Percentiles rank a stretch among this genome's conserved stretches.
Evolutionary conservation across 2,797 vertebrate genomes (phyloP).

Genomic region (Malacoctenus gilli): DNA sequence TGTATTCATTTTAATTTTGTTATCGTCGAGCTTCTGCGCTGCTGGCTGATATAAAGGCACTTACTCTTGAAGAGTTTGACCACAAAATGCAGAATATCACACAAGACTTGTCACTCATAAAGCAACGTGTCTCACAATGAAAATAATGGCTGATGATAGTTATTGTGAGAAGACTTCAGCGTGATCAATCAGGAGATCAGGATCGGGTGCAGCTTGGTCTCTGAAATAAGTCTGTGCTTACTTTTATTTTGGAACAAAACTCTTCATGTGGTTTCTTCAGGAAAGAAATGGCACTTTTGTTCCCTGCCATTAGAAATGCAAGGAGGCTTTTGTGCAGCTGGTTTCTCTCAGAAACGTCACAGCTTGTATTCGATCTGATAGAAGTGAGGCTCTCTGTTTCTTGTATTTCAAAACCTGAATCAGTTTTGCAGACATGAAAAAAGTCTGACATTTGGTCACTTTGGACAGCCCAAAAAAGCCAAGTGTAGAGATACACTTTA

Average conservation of each 20-base stretch:
- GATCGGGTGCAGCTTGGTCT: too few species aligned
- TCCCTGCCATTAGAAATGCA: too few species aligned
- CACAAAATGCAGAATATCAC: constrained; percentile 11
- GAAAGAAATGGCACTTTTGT: constrained; percentile 16
- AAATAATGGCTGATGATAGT: too few species aligned
- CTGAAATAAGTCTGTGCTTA: neutral
- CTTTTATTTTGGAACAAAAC: constrained; percentile 30
- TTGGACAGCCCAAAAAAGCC: too few species aligned
- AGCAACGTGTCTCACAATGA: too few species aligned
- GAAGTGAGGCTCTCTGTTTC: constrained; percentile 4
- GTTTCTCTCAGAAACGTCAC: too few species aligned
- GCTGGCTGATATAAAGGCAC: constrained; percentile 55
- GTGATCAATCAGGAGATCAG: neutral
- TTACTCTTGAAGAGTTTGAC: constrained; percentile 37
- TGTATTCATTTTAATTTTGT: constrained; percentile 1
- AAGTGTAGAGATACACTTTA: too few species aligned
- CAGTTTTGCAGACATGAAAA: constrained; percentile 6
- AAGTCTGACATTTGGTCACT: too few species aligned
- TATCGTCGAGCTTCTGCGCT: neutral
- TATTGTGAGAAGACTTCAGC: too few species aligned
- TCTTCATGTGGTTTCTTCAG: constrained; percentile 32
- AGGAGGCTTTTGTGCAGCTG: too few species aligned
- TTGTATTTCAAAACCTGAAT: constrained; percentile 25
- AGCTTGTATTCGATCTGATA: constrained; percentile 15
- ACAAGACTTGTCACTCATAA: too few species aligned